Conservation (phyloP, 2,888 invertebrate species). For the Antheraea assamensis region DNA sequence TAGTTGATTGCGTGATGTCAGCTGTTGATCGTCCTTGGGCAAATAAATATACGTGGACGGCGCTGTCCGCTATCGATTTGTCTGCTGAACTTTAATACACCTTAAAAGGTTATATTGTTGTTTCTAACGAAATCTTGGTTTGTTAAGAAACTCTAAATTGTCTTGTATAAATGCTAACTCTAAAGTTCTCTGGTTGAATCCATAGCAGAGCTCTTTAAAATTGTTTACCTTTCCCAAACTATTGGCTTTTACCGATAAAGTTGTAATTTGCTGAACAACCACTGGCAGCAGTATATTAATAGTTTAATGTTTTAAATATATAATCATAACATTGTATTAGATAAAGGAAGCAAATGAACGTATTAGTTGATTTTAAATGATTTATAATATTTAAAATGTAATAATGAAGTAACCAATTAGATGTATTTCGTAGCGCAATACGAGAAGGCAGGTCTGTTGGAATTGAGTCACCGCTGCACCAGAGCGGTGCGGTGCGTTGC, state of each 20-base stretch:
- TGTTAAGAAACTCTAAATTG: background rate
- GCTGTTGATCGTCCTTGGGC: constrained; percentile 17
- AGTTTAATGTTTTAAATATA: background rate
- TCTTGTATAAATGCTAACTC: background rate
- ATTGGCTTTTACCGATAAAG: background rate
- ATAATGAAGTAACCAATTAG: constrained; percentile 1
- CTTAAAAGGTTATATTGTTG: background rate
- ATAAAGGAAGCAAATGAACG: constrained; percentile 1
- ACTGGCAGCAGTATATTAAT: no score
- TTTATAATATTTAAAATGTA: background rate
- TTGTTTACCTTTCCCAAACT: background rate
- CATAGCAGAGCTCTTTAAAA: background rate
- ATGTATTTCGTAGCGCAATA: constrained; percentile 5
- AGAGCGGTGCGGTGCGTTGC: background rate
- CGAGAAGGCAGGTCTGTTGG: constrained; percentile 20
- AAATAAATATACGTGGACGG: constrained; percentile 7
- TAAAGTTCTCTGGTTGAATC: background rate
- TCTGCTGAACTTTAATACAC: constrained; percentile 1
- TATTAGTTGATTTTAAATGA: background rate
- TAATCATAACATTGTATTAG: background rate
- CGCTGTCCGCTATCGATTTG: constrained; percentile 9
- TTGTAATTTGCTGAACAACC: background rate
- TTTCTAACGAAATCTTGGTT: background rate
- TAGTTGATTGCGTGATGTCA: constrained; percentile 18
- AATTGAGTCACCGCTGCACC: constrained; percentile 25